These are phyloP conservation scores for Okapia johnstoni DNA, from an alignment of 2,113 vertebrate species.

Conservation along the genomic window DNA sequence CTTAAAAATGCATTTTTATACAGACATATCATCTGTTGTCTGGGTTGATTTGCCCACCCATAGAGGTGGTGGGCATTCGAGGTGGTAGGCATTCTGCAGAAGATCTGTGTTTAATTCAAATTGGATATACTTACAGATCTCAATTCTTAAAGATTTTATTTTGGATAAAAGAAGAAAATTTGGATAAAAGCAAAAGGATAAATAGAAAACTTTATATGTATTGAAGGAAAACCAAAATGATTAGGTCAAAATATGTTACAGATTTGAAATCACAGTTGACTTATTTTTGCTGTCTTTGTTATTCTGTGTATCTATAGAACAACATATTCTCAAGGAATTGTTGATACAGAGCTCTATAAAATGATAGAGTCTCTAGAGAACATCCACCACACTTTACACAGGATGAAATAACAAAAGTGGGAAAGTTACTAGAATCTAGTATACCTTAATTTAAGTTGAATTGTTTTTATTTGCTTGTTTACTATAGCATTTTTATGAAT, in stretches of 20 bases:
- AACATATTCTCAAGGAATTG: background rate
- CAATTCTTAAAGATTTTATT: background rate
- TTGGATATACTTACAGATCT: background rate
- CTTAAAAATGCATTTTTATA: background rate
- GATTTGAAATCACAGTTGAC: background rate
- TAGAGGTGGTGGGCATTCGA: background rate
- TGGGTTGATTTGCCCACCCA: background rate
- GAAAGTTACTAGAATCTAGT: background rate
- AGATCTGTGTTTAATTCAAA: background rate
- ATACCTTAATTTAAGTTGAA: background rate
- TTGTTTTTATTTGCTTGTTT: background rate
- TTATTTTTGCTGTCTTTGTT: background rate
- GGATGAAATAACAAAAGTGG: background rate
- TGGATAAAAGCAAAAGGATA: background rate
- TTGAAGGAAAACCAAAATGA: background rate
- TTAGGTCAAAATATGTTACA: background rate
- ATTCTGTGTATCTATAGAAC: background rate
- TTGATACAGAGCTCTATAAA: background rate
- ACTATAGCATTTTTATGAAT: background rate
- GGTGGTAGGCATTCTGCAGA: background rate
- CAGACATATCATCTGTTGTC: background rate
- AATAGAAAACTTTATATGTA: background rate
- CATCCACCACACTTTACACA: background rate
- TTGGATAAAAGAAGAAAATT: background rate
- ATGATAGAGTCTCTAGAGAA: background rate